A percentile compares a stretch with the other conserved stretches of the same genome.
Conservation (phyloP, 2,797 vertebrate species). For the Typhlichthys subterraneus region DNA sequence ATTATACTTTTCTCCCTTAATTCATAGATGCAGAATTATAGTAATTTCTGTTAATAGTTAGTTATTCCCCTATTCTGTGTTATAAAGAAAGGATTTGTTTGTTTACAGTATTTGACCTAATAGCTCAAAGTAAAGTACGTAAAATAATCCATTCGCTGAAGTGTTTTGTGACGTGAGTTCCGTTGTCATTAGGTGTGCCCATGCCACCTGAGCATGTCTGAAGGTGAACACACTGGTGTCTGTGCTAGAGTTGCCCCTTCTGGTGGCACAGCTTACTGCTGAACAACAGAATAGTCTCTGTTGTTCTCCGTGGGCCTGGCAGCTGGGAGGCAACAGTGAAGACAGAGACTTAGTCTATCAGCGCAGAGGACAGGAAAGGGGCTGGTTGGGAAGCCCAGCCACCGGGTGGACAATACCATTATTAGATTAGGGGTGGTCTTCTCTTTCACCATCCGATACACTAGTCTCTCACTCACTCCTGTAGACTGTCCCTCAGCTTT, state of each 20-base stretch:
- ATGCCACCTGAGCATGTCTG: constrained; percentile 88
- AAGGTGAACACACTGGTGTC: constrained; percentile 88
- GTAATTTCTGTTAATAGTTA: constrained; percentile 84
- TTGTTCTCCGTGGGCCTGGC: constrained; percentile 86
- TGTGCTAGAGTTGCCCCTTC: constrained; percentile 85
- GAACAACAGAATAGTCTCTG: constrained; percentile 91
- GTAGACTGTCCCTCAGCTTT: constrained; percentile 3
- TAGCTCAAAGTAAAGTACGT: too few species aligned
- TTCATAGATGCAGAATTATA: constrained; percentile 84
- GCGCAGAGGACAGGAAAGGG: constrained; percentile 63
- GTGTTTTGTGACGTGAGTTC: constrained; percentile 62
- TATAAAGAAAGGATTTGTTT: background rate
- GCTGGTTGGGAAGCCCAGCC: constrained; percentile 77
- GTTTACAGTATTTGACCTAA: background rate
- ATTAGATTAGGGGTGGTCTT: constrained; percentile 77
- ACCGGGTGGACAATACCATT: constrained; percentile 78
- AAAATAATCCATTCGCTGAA: background rate
- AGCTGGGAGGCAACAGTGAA: constrained; percentile 89
- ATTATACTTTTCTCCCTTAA: constrained; percentile 84
- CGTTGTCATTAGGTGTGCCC: constrained; percentile 84
- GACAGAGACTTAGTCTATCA: constrained; percentile 88
- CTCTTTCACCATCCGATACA: constrained; percentile 30
- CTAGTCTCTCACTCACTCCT: constrained; percentile 28
- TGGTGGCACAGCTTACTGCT: constrained; percentile 87
- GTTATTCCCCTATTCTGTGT: constrained; percentile 40